phyloP scores from a whole-genome alignment of 2,888 invertebrate species.

The Achlya flavicornis region DNA sequence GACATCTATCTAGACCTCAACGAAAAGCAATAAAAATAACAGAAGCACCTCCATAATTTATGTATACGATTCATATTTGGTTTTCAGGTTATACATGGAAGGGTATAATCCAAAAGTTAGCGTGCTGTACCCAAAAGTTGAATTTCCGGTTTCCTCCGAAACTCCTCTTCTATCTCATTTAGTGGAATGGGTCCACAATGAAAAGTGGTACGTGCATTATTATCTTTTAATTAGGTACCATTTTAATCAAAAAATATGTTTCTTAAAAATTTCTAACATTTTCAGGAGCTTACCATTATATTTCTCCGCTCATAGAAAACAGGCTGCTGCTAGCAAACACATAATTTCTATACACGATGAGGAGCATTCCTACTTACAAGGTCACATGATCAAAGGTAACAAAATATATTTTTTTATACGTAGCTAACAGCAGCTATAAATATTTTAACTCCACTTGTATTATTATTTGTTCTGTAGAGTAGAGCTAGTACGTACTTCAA shows the following conservation, averaged over 20 bases:
- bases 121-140: slow-evolving; percentile 87
- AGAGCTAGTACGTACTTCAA: too few relatives aligned
- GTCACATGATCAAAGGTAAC: slow-evolving; percentile 54
- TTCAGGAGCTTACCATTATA: slow-evolving; percentile 52
- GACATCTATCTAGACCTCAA: too few relatives aligned
- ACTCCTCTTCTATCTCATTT: slow-evolving; percentile 92
- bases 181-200: slow-evolving; percentile 91
- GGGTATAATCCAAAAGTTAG: slow-evolving; percentile 89
- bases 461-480: too few relatives aligned
- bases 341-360: slow-evolving; percentile 50
- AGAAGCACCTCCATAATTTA: too few relatives aligned
- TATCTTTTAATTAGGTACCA: too few relatives aligned
- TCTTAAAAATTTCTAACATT: slow-evolving; percentile 10
- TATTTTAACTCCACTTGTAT: too few relatives aligned
- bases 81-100: slow-evolving; percentile 86
- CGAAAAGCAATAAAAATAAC: too few relatives aligned
- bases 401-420: too few relatives aligned
- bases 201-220: slow-evolving; percentile 80
- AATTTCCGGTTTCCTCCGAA: slow-evolving; percentile 91
- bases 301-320: slow-evolving; percentile 37
- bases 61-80: too few relatives aligned
- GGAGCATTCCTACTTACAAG: slow-evolving; percentile 51
- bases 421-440: too few relatives aligned
- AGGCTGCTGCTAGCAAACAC: slow-evolving; percentile 45
- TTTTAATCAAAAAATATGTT: too few relatives aligned